Base-by-base conservation (phyloP, 2,113 vertebrate genomes). In the Microtus montanus region DNA sequence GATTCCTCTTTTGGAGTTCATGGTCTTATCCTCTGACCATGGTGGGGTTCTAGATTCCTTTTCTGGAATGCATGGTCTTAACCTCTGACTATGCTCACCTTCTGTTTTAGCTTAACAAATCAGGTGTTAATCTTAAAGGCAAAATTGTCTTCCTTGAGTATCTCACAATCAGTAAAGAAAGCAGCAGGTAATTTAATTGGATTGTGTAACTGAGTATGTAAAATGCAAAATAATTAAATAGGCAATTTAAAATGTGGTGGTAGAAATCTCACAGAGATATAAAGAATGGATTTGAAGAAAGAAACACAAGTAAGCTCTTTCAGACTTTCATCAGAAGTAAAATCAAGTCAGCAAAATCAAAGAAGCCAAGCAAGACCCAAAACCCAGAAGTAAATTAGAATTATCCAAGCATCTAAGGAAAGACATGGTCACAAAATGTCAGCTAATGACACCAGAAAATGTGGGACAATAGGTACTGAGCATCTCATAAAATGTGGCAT, bases 151-250 rank as follows among this genome's bases (percentile, higher is more conserved):
- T 73, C 47, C 33, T 70, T 33, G 17, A 35, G 68, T 35, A 17
- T 35, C 30, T 70, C 14, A 2, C 68, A 70, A 8, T 20, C 68
- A 71, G 68, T 71, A 19, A 19, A 71, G 68, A n/a, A 71, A 71
- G 35, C 35, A 17, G 3, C 19, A 74, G 33, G 86, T 79, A 74
- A 70, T 64, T 89, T 94, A 87, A 78, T 66, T 83, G 20, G 58
- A 64, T 71, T 87, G 20, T 54, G n/a, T 38, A 68, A 71, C 6
- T 71, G n/a, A 52, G 52, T 75, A 61, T 87, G 38, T 68, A 33
- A 92, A 89, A 35, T 74, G 68, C 66, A 85, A 89, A 92, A 92
- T 79, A 92, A 92, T 74, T 94, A 78, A 84, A 83, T 38, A 89
- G 9, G 30, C 38, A 47, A 92, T 80, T 89, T 75, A 84, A 88